Evolutionary conservation across 2,113 vertebrate genomes (phyloP).

Genomic region (Amazona vittata): DNA sequence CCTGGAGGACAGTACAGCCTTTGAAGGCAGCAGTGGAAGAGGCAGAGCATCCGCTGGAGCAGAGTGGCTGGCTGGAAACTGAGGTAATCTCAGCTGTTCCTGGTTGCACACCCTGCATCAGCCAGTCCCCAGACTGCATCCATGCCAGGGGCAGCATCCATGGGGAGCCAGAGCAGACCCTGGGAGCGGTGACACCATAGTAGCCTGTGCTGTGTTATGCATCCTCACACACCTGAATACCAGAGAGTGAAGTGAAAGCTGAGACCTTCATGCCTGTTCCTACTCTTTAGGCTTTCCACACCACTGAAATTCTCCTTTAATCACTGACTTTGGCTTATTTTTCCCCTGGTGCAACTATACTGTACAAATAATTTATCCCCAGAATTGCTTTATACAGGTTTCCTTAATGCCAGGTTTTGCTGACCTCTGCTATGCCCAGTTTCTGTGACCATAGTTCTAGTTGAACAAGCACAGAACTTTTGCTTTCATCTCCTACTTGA

Average conservation of each 20-base stretch:
- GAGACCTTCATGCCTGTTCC: background rate
- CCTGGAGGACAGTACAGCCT: background rate
- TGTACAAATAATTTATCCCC: background rate
- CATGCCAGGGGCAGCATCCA: background rate
- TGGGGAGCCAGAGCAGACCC: rapidly evolving
- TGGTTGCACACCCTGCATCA: no score
- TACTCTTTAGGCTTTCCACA: background rate
- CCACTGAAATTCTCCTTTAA: background rate
- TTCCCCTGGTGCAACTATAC: background rate
- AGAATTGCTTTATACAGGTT: background rate
- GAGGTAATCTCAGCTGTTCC: rapidly evolving
- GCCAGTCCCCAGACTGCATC: background rate
- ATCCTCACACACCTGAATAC: background rate
- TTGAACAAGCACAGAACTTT: background rate
- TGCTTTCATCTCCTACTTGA: background rate
- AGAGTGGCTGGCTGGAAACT: background rate
- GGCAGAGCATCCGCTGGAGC: background rate
- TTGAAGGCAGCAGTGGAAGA: background rate
- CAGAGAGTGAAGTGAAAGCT: background rate
- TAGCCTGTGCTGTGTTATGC: background rate
- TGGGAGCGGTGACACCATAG: rapidly evolving
- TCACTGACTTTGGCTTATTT: background rate
- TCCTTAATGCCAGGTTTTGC: background rate
- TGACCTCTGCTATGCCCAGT: background rate
- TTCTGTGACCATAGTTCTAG: background rate